Conservation (phyloP, 2,888 invertebrate genomes). For the Aspidiotus destructor region DNA sequence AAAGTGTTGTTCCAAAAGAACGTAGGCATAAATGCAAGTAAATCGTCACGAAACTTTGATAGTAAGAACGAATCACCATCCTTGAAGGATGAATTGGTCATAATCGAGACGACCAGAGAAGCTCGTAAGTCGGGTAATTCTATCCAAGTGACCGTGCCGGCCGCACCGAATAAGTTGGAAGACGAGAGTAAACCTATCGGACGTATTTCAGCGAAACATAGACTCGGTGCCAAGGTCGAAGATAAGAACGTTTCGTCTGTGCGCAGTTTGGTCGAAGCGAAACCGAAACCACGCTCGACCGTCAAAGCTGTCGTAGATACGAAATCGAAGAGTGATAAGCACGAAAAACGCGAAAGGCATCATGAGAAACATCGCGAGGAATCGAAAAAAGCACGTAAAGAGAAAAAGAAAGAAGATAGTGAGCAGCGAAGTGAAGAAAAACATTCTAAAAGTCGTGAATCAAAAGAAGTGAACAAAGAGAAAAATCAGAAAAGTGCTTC, state of each 20-base stretch:
- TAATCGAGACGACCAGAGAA: conserved; percentile 38
- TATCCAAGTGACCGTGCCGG: conserved; percentile 39
- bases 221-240: conserved; percentile 67
- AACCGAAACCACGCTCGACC: conserved; percentile 9
- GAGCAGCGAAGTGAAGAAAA: conserved; percentile 11
- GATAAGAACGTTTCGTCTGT: conserved; percentile 37
- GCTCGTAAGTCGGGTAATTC: conserved; percentile 38
- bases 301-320: conserved; percentile 13
- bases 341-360: conserved; percentile 9
- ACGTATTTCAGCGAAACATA: conserved; percentile 59
- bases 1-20: conserved; percentile 85
- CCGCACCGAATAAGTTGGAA: conserved; percentile 42
- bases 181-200: conserved; percentile 39
- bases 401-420: conserved; percentile 32
- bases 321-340: conserved; percentile 12
- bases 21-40: conserved; percentile 45
- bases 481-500: conserved; percentile 38
- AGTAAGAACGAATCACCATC: background rate
- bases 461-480: conserved; percentile 31
- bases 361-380: conserved; percentile 32
- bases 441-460: conserved; percentile 24
- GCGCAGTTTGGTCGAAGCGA: conserved; percentile 24
- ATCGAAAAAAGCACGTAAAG: conserved; percentile 35
- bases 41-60: background rate
- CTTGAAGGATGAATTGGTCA: conserved; percentile 40